phyloP scores from a whole-genome alignment of 2,888 invertebrate species.

The Synanthedon myopaeformis region DNA sequence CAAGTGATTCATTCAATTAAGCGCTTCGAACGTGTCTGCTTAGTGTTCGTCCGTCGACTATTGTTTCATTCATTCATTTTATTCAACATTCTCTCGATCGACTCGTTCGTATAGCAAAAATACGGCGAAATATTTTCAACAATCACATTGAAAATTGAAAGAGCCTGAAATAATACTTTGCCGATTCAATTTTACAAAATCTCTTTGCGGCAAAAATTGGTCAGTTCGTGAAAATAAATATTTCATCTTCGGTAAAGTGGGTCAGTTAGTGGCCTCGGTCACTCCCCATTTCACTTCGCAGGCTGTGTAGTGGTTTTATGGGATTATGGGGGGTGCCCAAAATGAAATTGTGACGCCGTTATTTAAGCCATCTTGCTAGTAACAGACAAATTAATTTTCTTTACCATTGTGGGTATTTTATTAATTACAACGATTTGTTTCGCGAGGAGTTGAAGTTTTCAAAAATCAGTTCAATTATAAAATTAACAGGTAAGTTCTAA shows the following conservation, averaged over 20 bases:
- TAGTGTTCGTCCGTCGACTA: not conserved
- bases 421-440: too few relatives aligned
- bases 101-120: too few relatives aligned
- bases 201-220: not conserved
- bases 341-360: not conserved
- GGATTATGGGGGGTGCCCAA: not conserved
- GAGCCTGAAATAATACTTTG: too few relatives aligned
- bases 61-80: not conserved
- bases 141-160: too few relatives aligned
- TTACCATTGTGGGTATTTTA: too few relatives aligned
- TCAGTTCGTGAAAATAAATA: constrained; percentile 2
- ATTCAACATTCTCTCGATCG: too few relatives aligned
- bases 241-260: constrained; percentile 14
- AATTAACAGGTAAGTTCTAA: too few relatives aligned
- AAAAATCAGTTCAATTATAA: too few relatives aligned
- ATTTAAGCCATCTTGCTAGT: not conserved
- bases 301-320: not conserved
- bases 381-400: too few relatives aligned
- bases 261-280: constrained; percentile 10
- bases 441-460: too few relatives aligned
- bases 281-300: not conserved
- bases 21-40: not conserved
- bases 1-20: constrained; percentile 30
- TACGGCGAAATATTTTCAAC: too few relatives aligned
- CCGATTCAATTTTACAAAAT: too few relatives aligned